Base-by-base conservation (phyloP, 2,888 invertebrate genomes). In the Punctoribates punctum region DNA sequence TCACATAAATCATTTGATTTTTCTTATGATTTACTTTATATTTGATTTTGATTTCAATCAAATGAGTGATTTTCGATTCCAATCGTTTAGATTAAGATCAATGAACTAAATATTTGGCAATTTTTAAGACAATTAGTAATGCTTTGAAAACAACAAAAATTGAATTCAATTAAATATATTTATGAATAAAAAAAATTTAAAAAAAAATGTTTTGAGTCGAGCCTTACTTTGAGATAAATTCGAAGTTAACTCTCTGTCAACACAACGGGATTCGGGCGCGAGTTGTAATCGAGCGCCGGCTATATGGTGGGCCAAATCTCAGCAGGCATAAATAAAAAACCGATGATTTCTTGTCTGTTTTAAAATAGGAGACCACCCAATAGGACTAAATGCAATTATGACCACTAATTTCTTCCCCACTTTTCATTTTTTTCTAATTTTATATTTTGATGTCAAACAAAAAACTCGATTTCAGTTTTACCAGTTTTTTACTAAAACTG, bases 351-450 rank as follows among this genome's bases (percentile, higher is more conserved):
- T 67, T 29, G 67, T 67, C 34, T 67, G 38, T 67, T 67, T 38
- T 67, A 38, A 38, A 38, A 67, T 34, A 29, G 17, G 38, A 67
- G 67, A 67, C 67, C 67, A 67, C 67, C 67, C 67, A 67, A 67
- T 38, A 67, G 62, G 67, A 38, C 67, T 60, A 67, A 67, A 67
- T 67, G 67, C 67, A 67, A 67, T 67, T 67, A 67, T 60, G 34
- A 67, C 67, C n/a, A 67, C 67, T 67, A 34, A 38, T 67, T 67
- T 25, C 67, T n/a, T 67, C 20, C 38, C 20, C 11, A 57, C 29
- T 60, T 60, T 11, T 60, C 29, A 15, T 27, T n/a, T 48, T 17
- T 23, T 23, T 23, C n/a, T 9, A 60, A 25, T 25, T 25, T 20
- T 25, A 60, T n/a, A 51, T 51, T 51, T 51, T 13, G 20, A 51